Base-by-base conservation (phyloP, 2,113 vertebrate species). In the Chamaetylas fuelleborni region DNA sequence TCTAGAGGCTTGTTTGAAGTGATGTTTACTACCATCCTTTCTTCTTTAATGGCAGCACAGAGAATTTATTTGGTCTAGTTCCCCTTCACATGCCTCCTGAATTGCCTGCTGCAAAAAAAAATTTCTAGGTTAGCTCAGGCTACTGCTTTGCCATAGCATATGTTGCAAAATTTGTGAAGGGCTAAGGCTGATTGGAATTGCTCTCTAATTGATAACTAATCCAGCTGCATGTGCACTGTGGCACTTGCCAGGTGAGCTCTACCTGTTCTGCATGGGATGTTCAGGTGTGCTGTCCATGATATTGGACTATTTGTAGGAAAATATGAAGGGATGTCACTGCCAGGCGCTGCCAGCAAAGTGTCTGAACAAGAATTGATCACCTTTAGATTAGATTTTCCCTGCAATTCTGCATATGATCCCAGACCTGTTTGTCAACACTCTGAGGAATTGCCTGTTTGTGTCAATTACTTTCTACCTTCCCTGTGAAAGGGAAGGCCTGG, bases 371-470 rank as follows among this genome's bases (percentile, higher is more conserved):
- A 47, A 14, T 0, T 43, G 19, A 9, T 70, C 20, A n/a, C 33
- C 51, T 38, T 64, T 25, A 69, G 26, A 11, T 10, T 11, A 40
- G 25, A 38, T 78, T 61, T 90, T 78, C 31, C 19, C 28, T 74
- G 22, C 24, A 70, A 1, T 65, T 91, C 79, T 65, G 34, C 10
- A 2, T n/a, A 18, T 25, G 20, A 51, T 42, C 45, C 43, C 0
- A 0, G 17, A 6, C 4, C 1, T 3, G 31, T 24, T 47, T 8
- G 2, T 56, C 51, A 74, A 4, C 1, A 4, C 50, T 73, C 50
- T 34, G 12, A 53, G 38, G 14, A 80, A 34, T 57, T 83, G 24
- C 36, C 23, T 66, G 1, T 8, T 18, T 1, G 2, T 51, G 2
- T 66, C 42, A 28, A 10, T 31, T 72, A 7, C 57, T 72, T 34